Conservation (phyloP, 2,797 vertebrate species). For the Mus minutoides region DNA sequence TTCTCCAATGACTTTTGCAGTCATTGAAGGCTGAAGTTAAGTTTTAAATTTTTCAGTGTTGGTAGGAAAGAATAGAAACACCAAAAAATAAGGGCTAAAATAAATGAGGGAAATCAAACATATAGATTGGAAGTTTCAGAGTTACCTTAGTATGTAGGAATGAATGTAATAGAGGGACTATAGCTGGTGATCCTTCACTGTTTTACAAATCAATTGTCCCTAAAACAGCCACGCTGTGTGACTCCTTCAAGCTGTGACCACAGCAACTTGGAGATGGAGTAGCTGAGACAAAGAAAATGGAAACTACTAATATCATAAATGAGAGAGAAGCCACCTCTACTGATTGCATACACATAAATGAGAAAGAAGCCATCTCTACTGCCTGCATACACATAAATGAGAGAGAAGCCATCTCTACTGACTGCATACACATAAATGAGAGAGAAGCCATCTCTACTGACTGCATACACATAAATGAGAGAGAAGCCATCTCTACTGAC, state of each 20-base stretch:
- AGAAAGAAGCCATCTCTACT: too few species aligned
- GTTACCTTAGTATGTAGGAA: not conserved
- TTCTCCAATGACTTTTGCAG: not conserved
- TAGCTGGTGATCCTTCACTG: not conserved
- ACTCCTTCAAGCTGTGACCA: not conserved
- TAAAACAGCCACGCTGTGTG: not conserved
- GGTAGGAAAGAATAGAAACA: not conserved
- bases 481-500: not conserved
- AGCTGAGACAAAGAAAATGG: too few species aligned
- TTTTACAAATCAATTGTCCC: not conserved
- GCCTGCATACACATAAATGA: too few species aligned
- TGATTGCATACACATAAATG: too few species aligned
- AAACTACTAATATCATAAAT: too few species aligned
- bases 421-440: too few species aligned
- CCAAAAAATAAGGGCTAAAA: too few species aligned
- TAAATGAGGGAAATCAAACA: not conserved
- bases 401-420: too few species aligned
- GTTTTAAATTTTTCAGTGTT: not conserved
- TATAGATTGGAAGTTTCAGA: not conserved
- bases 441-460: too few species aligned
- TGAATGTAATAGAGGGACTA: accelerated
- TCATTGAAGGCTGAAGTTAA: not conserved
- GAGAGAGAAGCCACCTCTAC: not conserved
- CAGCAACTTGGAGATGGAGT: not conserved
- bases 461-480: too few species aligned